Evolutionary conservation across 2,797 vertebrate genomes (phyloP), one percentile per base, ranked within the genome.

Genomic region (Oreortyx pictus): DNA sequence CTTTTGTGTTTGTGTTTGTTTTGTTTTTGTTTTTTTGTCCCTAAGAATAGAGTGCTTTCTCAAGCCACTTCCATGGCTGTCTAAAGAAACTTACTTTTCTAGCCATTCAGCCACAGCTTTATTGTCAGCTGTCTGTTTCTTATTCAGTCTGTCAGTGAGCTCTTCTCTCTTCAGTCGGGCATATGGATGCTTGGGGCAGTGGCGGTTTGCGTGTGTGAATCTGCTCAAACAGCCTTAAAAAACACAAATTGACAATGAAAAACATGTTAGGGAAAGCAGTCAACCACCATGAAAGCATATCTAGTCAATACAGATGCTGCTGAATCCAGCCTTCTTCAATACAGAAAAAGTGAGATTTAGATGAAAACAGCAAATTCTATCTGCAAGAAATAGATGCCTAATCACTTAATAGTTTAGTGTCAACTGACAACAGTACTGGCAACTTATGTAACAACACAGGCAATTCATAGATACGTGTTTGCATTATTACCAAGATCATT

Each of bases 51-150:
- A 76, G 72, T 31, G 11, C 31, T 91, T 46, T 52, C 11, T 66
- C 57, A 89, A 15, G 47, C 12, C 13, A 65, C 5, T 8, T 24
- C 64, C 44, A 1, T 1, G 43, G 66, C 5, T 61, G 31, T 43
- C 76, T 59, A 74, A 57, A 71, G 22, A 74, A 78, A 96, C 99
- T 98, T 98, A 99, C 99, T 99, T 99, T 75, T 98, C 97, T 93
- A 99, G 97, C 99, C 99, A 99, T 92, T 99, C 99, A 4, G 99
- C 99, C 70, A 99, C 99, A 62, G 99, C 99, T 98, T 99, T 98
- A 97, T 99, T 99, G 81, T 99, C 99, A 83, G 98, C 98, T 0
- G 98, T 98, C 94, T 99, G 98, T 62, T 98, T 98, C 94, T 98
- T 98, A 52, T 97, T 98, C 61, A 97, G 97, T 41, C 97, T 97